Evolutionary conservation across 2,888 invertebrate species (phyloP).

Genomic region (Microctonus brassicae): DNA sequence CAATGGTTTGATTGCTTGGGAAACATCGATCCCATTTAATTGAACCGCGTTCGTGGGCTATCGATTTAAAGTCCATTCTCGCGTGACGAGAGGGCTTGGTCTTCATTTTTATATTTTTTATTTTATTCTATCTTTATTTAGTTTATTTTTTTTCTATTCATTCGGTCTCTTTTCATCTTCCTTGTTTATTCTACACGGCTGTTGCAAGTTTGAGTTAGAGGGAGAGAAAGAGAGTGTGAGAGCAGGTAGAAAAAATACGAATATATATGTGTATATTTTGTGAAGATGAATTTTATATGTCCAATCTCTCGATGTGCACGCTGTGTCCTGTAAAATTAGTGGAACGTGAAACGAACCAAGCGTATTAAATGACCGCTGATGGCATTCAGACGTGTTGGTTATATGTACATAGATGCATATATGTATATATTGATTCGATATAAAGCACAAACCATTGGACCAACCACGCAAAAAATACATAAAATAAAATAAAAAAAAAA

Average conservation of each 20-base stretch:
- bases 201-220: no score
- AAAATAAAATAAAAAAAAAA: no score
- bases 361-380: conserved; percentile 39
- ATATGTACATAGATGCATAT: not conserved
- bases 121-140: conserved; percentile 11
- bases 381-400: not conserved
- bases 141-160: not conserved
- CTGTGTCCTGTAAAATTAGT: conserved; percentile 37
- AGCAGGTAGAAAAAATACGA: no score
- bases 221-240: no score
- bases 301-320: conserved; percentile 21
- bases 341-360: conserved; percentile 44
- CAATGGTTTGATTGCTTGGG: conserved; percentile 40
- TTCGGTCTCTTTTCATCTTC: not conserved
- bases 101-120: conserved; percentile 12
- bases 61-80: conserved; percentile 36
- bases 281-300: conserved; percentile 37
- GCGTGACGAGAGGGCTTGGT: conserved; percentile 32
- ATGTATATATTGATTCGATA: not conserved
- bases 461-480: conserved; percentile 26
- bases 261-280: not conserved
- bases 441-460: not conserved
- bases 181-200: not conserved
- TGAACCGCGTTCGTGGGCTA: conserved; percentile 33
- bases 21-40: conserved; percentile 42